Percentiles rank a stretch among this genome's conserved stretches.
Conservation (phyloP, 2,113 vertebrate species). For the Corvus moneduloides region DNA sequence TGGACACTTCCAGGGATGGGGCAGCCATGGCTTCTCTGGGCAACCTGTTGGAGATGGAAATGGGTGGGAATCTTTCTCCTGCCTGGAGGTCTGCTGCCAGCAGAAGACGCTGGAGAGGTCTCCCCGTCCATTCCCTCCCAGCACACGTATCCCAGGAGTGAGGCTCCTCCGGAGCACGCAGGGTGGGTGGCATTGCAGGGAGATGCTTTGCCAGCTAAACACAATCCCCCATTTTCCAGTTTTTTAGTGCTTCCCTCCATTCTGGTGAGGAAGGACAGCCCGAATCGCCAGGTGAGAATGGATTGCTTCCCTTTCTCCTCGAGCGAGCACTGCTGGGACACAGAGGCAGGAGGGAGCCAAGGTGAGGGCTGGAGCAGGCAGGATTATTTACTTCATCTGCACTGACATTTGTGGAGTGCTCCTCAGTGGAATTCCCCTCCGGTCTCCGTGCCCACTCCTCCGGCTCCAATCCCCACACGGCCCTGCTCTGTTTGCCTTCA, state of each 20-base stretch:
- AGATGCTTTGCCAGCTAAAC: not conserved
- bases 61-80: not conserved
- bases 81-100: not conserved
- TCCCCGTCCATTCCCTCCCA: fast-evolving
- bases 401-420: slow-evolving; percentile 9
- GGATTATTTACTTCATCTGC: not conserved
- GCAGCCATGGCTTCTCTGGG: not conserved
- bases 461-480: not conserved
- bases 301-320: not conserved
- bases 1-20: not conserved
- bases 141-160: fast-evolving
- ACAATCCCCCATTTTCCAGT: not conserved
- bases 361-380: not conserved
- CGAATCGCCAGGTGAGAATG: not conserved
- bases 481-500: slow-evolving; percentile 35
- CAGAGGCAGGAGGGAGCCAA: not conserved
- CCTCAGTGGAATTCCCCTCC: not conserved
- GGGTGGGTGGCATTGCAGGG: fast-evolving
- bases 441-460: not conserved
- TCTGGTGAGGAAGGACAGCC: not conserved
- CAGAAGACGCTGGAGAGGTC: not conserved
- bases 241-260: not conserved
- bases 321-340: fast-evolving
- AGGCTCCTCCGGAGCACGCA: fast-evolving
- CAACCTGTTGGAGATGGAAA: not conserved